These are phyloP conservation scores for Pseudorhiza aurosa DNA, from an alignment of 30 jellyfish, hydroid and myxozoan species.

Conservation along the genomic window DNA sequence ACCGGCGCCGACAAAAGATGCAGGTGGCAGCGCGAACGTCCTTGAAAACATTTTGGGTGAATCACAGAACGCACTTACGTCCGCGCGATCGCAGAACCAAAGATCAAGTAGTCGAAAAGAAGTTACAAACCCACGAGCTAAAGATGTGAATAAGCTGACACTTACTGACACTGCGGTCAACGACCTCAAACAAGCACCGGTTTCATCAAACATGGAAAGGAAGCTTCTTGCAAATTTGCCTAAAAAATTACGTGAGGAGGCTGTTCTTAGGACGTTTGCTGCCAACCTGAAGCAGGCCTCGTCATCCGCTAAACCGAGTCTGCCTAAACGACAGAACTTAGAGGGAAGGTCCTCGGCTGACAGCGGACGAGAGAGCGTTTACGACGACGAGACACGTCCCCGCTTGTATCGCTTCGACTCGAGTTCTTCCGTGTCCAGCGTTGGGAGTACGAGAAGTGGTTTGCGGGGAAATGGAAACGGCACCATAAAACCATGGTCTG, in stretches of 20 bases:
- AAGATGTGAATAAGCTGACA: neutral
- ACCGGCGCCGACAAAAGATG: slow-evolving; percentile 21
- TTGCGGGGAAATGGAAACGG: slow-evolving; percentile 22
- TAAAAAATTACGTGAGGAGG: slow-evolving; percentile 54
- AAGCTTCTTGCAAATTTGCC: slow-evolving; percentile 44
- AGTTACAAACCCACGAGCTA: neutral
- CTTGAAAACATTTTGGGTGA: neutral
- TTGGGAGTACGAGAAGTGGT: slow-evolving; percentile 56
- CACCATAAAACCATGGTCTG: slow-evolving; percentile 49
- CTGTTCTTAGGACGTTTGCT: slow-evolving; percentile 60
- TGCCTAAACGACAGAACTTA: slow-evolving; percentile 12
- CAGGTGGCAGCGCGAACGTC: slow-evolving; percentile 38
- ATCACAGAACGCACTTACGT: slow-evolving; percentile 4
- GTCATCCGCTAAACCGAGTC: slow-evolving; percentile 11
- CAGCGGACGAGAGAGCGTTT: slow-evolving; percentile 63
- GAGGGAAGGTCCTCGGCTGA: slow-evolving; percentile 65
- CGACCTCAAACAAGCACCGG: slow-evolving; percentile 29
- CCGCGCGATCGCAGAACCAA: neutral
- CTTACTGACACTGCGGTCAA: slow-evolving; percentile 17
- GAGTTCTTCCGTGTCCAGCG: slow-evolving; percentile 63
- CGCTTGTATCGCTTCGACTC: slow-evolving; percentile 51
- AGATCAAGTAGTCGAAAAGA: neutral
- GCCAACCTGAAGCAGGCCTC: slow-evolving; percentile 45
- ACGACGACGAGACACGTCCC: slow-evolving; percentile 45
- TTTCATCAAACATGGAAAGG: slow-evolving; percentile 45